A percentile compares a stretch with the other conserved stretches of the same genome.
Evolutionary conservation across 2,113 vertebrate genomes (phyloP).

Genomic region (Vimba vimba): DNA sequence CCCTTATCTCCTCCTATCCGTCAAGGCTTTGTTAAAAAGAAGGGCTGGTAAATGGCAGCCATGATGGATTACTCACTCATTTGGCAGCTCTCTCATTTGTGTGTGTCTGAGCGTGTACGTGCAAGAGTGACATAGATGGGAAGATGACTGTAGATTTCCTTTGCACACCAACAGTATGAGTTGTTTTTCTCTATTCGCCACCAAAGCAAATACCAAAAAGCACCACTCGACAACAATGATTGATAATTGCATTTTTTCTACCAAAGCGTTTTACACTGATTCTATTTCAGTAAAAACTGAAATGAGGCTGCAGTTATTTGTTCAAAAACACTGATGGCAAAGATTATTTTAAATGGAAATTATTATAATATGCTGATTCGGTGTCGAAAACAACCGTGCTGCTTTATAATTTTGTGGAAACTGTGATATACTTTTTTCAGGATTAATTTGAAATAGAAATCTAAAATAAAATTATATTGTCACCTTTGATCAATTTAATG

Average conservation of each 20-base stretch:
- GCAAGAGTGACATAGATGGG: constrained; percentile 47
- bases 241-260: too few relatives aligned
- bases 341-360: background rate
- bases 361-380: background rate
- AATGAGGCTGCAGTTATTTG: background rate
- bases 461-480: too few relatives aligned
- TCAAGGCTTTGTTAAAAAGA: constrained; percentile 72
- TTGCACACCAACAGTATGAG: background rate
- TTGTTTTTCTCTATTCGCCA: constrained; percentile 24
- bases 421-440: too few relatives aligned
- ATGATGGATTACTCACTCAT: constrained; percentile 80
- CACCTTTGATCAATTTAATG: too few relatives aligned
- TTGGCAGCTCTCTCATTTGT: constrained; percentile 70
- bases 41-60: constrained; percentile 70
- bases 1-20: constrained; percentile 72
- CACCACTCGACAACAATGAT: too few relatives aligned
- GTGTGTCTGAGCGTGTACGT: constrained; percentile 57
- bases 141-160: constrained; percentile 40
- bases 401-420: background rate
- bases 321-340: background rate
- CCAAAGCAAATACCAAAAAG: too few relatives aligned
- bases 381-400: background rate
- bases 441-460: too few relatives aligned
- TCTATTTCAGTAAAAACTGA: background rate
- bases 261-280: background rate